phyloP scores from a whole-genome alignment of 1,140 invertebrate genomes.

The Euura lappo region DNA sequence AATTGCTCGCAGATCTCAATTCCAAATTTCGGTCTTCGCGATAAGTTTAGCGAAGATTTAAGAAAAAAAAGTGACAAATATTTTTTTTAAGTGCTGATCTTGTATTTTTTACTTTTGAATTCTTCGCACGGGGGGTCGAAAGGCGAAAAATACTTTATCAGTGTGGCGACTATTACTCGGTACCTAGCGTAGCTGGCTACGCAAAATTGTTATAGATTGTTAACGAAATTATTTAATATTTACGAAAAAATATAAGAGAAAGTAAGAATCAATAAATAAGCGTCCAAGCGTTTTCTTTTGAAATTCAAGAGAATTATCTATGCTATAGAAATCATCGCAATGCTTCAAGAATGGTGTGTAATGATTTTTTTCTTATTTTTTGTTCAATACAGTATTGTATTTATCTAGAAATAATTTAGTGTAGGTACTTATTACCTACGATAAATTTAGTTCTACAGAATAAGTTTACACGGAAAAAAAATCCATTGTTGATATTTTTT shows the following conservation, averaged over 20 bases:
- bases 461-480: not conserved
- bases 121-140: not conserved
- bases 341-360: not conserved
- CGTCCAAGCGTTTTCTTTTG: not conserved
- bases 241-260: not conserved
- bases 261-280: not conserved
- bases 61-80: slow-evolving; percentile 13
- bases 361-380: slow-evolving; percentile 23
- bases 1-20: slow-evolving; percentile 26
- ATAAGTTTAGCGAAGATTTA: slow-evolving; percentile 11
- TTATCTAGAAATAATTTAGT: too few relatives aligned
- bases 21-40: slow-evolving; percentile 16
- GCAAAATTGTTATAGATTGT: slow-evolving; percentile 26
- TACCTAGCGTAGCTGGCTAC: slow-evolving; percentile 40
- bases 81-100: slow-evolving; percentile 15
- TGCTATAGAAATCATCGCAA: not conserved
- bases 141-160: slow-evolving; percentile 9
- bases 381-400: not conserved
- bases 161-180: slow-evolving; percentile 17
- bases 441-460: too few relatives aligned
- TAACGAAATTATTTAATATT: slow-evolving; percentile 12
- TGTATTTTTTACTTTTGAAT: not conserved
- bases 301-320: not conserved
- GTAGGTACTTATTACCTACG: too few relatives aligned
- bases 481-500: slow-evolving; percentile 42